Percentiles rank a stretch among this genome's conserved stretches.
Conservation (phyloP, 2,888 invertebrate genomes). For the Xestia xanthographa region DNA sequence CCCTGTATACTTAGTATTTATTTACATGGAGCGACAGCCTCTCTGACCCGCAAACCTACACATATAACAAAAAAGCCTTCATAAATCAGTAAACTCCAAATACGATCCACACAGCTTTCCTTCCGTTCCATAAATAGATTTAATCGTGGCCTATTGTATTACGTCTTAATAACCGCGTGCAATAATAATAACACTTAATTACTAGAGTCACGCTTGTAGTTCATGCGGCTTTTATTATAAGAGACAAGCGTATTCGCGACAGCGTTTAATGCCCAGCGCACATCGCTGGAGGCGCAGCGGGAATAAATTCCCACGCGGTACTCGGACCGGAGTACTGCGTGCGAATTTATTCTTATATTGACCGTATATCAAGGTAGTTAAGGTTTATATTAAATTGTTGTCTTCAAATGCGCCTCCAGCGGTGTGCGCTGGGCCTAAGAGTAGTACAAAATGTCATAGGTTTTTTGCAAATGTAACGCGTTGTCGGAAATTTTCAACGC, state of each 20-base stretch:
- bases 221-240: background rate
- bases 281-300: too few species aligned
- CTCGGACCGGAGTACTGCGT: too few species aligned
- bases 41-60: background rate
- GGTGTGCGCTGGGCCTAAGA: too few species aligned
- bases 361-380: too few species aligned
- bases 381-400: too few species aligned
- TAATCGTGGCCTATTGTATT: conserved; percentile 56
- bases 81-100: conserved; percentile 19
- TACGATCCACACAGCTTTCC: conserved; percentile 47
- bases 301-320: too few species aligned
- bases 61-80: too few species aligned
- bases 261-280: too few species aligned
- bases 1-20: too few species aligned
- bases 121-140: conserved; percentile 43
- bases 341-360: too few species aligned
- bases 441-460: background rate
- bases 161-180: conserved; percentile 56
- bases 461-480: background rate
- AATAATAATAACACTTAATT: conserved; percentile 56
- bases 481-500: background rate
- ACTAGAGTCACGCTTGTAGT: conserved; percentile 46
- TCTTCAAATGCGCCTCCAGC: too few species aligned
- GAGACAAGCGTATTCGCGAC: conserved; percentile 16
- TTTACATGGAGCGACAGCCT: too few species aligned